Percentiles rank a stretch among this genome's conserved stretches.
These are phyloP conservation scores for Dolomedes plantarius DNA, from an alignment of 2,888 invertebrate species.

Conservation along the genomic window DNA sequence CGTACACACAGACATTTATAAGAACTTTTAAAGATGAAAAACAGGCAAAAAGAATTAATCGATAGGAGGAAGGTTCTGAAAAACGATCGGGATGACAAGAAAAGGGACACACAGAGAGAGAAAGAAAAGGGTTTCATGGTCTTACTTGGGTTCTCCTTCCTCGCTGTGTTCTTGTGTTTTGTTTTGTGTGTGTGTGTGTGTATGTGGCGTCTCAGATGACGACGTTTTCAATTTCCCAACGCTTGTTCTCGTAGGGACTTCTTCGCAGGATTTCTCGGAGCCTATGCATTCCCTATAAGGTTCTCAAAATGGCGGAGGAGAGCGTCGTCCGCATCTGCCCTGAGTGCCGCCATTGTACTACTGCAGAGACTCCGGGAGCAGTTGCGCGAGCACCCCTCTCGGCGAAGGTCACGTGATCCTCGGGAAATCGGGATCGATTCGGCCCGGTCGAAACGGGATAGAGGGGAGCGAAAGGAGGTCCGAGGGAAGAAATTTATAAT, in stretches of 20 bases:
- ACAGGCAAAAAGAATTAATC: background rate
- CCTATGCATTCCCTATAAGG: constrained; percentile 64
- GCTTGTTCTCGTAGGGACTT: constrained; percentile 26
- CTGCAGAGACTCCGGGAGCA: constrained; percentile 55
- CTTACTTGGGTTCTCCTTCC: constrained; percentile 8
- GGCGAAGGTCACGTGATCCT: constrained; percentile 44
- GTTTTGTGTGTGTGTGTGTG: background rate
- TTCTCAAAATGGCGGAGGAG: constrained; percentile 67
- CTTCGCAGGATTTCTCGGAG: constrained; percentile 55
- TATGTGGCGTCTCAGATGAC: background rate
- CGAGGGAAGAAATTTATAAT: no score
- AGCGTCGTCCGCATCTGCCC: constrained; percentile 39
- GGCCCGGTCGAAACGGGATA: background rate
- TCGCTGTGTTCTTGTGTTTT: background rate
- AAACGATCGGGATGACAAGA: no score
- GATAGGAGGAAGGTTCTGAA: no score
- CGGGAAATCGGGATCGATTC: background rate
- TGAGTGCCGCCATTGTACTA: constrained; percentile 57
- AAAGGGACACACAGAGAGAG: background rate
- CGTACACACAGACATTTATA: no score
- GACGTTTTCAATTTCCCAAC: background rate
- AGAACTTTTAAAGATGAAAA: no score
- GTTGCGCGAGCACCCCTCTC: constrained; percentile 32
- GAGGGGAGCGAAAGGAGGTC: background rate
- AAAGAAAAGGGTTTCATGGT: background rate